Percentiles rank a stretch among this genome's conserved stretches.
Conservation (phyloP, 2,113 vertebrate genomes). For the Acrocephalus kingi region DNA sequence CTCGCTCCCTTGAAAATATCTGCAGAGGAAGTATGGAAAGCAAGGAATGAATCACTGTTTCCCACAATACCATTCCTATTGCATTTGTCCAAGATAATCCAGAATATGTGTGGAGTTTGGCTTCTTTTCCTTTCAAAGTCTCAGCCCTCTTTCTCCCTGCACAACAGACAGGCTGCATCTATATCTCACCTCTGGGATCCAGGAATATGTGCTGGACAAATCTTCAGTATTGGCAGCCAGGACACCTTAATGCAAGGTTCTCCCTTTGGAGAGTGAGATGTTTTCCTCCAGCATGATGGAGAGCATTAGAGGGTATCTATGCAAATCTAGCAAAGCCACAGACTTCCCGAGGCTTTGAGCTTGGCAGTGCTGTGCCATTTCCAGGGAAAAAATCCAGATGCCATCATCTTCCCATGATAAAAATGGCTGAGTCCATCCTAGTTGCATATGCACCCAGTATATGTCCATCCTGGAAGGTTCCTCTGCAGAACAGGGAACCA, state of each 20-base stretch:
- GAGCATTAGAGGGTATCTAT: neutral
- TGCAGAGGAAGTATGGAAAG: neutral
- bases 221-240: neutral
- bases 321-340: neutral
- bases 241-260: neutral
- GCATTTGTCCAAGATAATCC: neutral
- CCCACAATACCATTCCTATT: neutral
- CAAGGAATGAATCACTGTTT: neutral
- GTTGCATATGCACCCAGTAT: neutral
- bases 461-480: neutral
- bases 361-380: neutral
- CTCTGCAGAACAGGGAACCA: neutral
- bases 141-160: neutral
- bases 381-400: neutral
- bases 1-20: neutral
- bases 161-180: neutral
- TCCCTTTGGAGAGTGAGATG: neutral
- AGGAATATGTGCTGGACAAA: neutral
- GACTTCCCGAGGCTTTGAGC: neutral
- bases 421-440: neutral
- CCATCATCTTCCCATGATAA: neutral
- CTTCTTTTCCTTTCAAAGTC: neutral
- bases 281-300: neutral
- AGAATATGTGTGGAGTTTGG: neutral
- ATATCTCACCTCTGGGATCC: neutral